These are phyloP conservation scores for Sorex araneus DNA, from an alignment of 2,113 vertebrate genomes.

Conservation along the genomic window DNA sequence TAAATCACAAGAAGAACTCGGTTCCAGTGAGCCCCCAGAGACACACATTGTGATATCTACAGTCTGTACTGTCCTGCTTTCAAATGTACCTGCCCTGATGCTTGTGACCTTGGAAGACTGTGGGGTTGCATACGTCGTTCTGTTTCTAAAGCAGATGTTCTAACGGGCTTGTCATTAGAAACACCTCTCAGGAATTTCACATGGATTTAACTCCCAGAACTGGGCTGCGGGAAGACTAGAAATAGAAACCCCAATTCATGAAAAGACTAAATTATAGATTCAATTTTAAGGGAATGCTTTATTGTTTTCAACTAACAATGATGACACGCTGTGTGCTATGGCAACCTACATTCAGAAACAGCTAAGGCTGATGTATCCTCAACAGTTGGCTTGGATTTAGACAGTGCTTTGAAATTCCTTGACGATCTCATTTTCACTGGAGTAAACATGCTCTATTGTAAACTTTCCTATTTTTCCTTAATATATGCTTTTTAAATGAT, in stretches of 20 bases:
- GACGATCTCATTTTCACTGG: conserved; percentile 40
- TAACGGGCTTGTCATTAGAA: not conserved
- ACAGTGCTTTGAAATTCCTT: conserved; percentile 25
- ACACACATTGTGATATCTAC: not conserved
- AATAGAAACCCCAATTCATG: conserved; percentile 18
- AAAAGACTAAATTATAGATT: conserved; percentile 29
- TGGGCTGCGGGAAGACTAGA: not conserved
- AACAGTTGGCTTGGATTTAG: conserved; percentile 37
- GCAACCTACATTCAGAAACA: not conserved
- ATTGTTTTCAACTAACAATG: conserved; percentile 58
- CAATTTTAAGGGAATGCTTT: conserved; percentile 27
- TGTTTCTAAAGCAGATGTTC: not conserved
- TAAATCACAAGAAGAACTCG: not conserved
- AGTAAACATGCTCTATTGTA: not conserved
- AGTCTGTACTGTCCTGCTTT: not conserved
- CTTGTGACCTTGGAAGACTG: not conserved
- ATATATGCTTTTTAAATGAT: not conserved
- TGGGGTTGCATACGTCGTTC: not conserved
- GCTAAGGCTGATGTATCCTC: not conserved
- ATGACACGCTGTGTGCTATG: not conserved
- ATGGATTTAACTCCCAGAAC: not conserved
- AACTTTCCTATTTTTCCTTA: conserved; percentile 36
- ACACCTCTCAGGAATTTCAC: not conserved
- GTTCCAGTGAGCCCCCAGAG: not conserved
- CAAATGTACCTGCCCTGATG: not conserved